A percentile compares a stretch with the other conserved stretches of the same genome.
Evolutionary conservation across 2,797 vertebrate genomes (phyloP).

Genomic region (Liasis olivaceus): DNA sequence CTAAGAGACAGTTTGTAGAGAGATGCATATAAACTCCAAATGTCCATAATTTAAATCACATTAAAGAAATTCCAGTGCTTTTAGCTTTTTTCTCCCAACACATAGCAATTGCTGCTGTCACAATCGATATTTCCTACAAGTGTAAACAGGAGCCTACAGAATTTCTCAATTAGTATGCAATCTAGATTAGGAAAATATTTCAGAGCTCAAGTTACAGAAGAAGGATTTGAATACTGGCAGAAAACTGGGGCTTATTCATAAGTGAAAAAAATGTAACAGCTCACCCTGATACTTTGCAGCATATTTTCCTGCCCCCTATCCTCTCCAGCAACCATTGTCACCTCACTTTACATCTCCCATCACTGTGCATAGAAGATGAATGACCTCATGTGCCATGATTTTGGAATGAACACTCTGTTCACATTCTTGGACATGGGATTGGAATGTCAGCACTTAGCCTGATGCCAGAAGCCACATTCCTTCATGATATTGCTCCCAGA

Average conservation of each 20-base stretch:
- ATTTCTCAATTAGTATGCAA: neutral
- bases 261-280: neutral
- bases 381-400: conserved; percentile 49
- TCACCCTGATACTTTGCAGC: fast-evolving
- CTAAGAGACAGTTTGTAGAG: neutral
- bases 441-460: conserved; percentile 71
- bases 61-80: neutral
- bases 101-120: conserved; percentile 21
- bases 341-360: neutral
- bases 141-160: neutral
- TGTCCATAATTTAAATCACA: neutral
- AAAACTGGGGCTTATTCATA: neutral
- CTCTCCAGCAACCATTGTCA: neutral
- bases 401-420: conserved; percentile 71
- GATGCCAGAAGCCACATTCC: conserved; percentile 73
- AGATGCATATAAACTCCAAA: neutral
- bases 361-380: conserved; percentile 37
- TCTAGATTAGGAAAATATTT: neutral
- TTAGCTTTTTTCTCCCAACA: neutral
- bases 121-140: neutral
- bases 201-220: neutral
- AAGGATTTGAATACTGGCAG: conserved; percentile 2
- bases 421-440: conserved; percentile 69
- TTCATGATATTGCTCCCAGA: conserved; percentile 41
- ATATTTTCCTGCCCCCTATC: neutral